These are phyloP conservation scores for Seriola quinqueradiata DNA, from an alignment of 2,113 vertebrate species.

Conservation along the genomic window DNA sequence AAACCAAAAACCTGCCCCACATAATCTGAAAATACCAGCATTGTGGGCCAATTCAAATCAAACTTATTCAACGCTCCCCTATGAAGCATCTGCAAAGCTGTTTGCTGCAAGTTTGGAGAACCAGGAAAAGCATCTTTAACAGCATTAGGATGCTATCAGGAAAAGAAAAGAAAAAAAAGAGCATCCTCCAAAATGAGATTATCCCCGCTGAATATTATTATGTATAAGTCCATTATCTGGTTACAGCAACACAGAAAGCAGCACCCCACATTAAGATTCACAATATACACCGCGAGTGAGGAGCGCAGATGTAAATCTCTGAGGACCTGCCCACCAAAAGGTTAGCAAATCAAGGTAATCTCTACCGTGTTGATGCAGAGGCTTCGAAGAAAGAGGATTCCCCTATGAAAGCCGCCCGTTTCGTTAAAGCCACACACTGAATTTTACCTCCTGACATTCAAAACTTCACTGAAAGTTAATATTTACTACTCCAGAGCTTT, in stretches of 20 bases:
- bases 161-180: conserved; percentile 16
- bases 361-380: conserved; percentile 29
- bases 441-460: conserved; percentile 40
- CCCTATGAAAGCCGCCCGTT: not conserved
- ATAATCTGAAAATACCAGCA: not conserved
- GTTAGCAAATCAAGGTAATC: conserved; percentile 57
- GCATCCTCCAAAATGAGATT: conserved; percentile 63
- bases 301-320: conserved; percentile 41
- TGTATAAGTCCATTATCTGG: conserved; percentile 70
- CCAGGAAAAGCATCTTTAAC: conserved; percentile 30
- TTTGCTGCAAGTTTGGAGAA: conserved; percentile 45
- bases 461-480: conserved; percentile 25
- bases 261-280: conserved; percentile 63
- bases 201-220: conserved; percentile 64
- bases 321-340: conserved; percentile 59
- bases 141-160: conserved; percentile 61
- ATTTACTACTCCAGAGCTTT: not conserved
- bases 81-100: conserved; percentile 21
- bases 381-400: conserved; percentile 17
- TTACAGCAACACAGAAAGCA: conserved; percentile 49
- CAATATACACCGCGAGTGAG: conserved; percentile 38
- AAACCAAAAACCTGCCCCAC: not conserved
- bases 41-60: not conserved
- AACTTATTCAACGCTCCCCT: not conserved
- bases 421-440: conserved; percentile 20